phyloP scores from a whole-genome alignment of 2,888 invertebrate genomes.

The Nematopogon swammerdamellus region DNA sequence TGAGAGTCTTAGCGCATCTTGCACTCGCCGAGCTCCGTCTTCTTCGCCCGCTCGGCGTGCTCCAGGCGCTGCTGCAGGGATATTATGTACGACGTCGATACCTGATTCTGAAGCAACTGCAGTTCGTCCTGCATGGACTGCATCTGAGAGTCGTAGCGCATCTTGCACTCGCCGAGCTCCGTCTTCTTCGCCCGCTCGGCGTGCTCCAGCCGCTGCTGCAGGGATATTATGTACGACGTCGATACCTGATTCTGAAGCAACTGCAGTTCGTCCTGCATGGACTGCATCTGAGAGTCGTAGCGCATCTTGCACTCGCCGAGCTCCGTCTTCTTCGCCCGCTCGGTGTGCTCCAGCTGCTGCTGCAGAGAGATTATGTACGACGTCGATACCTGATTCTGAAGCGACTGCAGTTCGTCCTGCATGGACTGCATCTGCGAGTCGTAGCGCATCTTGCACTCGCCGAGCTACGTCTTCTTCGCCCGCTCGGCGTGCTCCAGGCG shows the following conservation, averaged over 20 bases:
- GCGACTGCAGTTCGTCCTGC: too few species aligned
- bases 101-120: conserved; percentile 75
- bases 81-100: conserved; percentile 21
- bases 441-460: too few species aligned
- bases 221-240: too few species aligned
- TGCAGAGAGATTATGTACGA: conserved; percentile 67
- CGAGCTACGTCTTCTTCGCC: too few species aligned
- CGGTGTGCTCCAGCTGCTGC: conserved; percentile 60
- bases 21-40: conserved; percentile 73
- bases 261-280: conserved; percentile 78
- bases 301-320: conserved; percentile 76
- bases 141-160: conserved; percentile 82
- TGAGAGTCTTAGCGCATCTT: conserved; percentile 72
- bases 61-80: conserved; percentile 39
- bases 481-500: too few species aligned
- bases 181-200: too few species aligned
- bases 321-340: too few species aligned
- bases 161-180: conserved; percentile 77
- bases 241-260: conserved; percentile 73
- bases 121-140: conserved; percentile 79
- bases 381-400: too few species aligned
- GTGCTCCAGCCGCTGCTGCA: conserved; percentile 50
- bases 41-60: conserved; percentile 68
- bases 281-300: conserved; percentile 79
- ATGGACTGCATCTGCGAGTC: too few species aligned